Base-by-base conservation (phyloP, 2,888 invertebrate species). In the Leucozona laternaria region DNA sequence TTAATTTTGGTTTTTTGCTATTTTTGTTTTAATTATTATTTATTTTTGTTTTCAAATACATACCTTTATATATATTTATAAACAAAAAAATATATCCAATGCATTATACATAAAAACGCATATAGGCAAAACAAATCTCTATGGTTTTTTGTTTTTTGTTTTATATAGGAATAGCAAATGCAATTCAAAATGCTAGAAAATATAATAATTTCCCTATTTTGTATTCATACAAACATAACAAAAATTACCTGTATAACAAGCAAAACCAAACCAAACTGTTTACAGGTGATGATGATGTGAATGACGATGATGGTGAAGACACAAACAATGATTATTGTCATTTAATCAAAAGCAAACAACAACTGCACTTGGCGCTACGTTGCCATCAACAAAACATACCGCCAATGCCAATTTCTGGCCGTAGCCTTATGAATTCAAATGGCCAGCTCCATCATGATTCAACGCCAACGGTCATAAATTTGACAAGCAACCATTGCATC, bases 331-430 rank as follows among this genome's bases (percentile, higher is more conserved):
- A 90, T 79, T 91, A 90, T 81, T 92, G 92, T 88, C 91, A 91
- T 70, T 91, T 91, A 40, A 78, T 84, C 86, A 92, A 92, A 89
- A 91, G 89, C 89, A 91, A 91, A 88, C 90, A 91, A 88, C 91
- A 91, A 89, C 88, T 91, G 60, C 90, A 91, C 70, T 90, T 91
- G 90, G 90, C 91, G 76, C 90, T 91, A 71, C 91, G 91, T 84
- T 91, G 90, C 75, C 91, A 88, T 75, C 91, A 91, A 13, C 90
- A 90, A 43, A 89, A 89, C 73, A 72, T 90, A 57, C 89, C 77
- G 57, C 88, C 77, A 64, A 89, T 89, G 88, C 79, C 88, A 75
- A 88, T 88, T 81, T 71, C 88, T 78, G 85, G 86, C 76, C 88
- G 88, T 62, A 78, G 82, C 79, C 68, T 81, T 53, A 84, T 89